These are phyloP conservation scores for Diorhabda elongata DNA, from an alignment of 1,140 invertebrate species.

Conservation along the genomic window DNA sequence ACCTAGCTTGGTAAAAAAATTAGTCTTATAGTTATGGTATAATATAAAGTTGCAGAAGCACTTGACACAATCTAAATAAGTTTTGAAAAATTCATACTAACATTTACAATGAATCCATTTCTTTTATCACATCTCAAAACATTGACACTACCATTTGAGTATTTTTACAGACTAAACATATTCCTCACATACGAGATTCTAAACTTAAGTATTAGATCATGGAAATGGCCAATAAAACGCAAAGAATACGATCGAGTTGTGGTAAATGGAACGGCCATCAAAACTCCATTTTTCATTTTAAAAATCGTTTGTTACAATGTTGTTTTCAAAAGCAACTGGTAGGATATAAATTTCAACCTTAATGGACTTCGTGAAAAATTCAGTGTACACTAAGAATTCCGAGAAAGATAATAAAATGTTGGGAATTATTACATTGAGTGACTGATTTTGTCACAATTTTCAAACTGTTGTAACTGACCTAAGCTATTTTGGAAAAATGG, in stretches of 20 bases:
- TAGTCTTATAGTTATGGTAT: too few species aligned
- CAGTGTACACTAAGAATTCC: too few species aligned
- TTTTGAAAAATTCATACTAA: too few species aligned
- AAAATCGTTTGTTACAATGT: conserved; percentile 3
- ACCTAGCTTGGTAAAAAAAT: too few species aligned
- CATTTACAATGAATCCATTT: not conserved
- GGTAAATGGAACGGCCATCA: conserved; percentile 1
- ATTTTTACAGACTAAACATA: conserved; percentile 1
- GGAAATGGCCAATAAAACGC: conserved; percentile 1
- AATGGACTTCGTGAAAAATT: too few species aligned
- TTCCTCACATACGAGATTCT: not conserved
- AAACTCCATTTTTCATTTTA: not conserved
- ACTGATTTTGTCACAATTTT: too few species aligned
- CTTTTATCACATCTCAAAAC: not conserved
- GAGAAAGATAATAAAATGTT: too few species aligned
- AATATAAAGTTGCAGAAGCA: too few species aligned
- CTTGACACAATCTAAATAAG: too few species aligned
- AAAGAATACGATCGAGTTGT: not conserved
- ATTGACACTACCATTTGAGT: conserved; percentile 2
- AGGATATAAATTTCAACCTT: not conserved
- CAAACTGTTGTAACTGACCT: too few species aligned
- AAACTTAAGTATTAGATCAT: conserved; percentile 3
- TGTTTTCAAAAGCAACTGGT: conserved; percentile 2
- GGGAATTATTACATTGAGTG: too few species aligned
- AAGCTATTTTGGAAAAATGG: too few species aligned